phyloP scores from a whole-genome alignment of 2,888 invertebrate species.

The Volucella inflata region DNA sequence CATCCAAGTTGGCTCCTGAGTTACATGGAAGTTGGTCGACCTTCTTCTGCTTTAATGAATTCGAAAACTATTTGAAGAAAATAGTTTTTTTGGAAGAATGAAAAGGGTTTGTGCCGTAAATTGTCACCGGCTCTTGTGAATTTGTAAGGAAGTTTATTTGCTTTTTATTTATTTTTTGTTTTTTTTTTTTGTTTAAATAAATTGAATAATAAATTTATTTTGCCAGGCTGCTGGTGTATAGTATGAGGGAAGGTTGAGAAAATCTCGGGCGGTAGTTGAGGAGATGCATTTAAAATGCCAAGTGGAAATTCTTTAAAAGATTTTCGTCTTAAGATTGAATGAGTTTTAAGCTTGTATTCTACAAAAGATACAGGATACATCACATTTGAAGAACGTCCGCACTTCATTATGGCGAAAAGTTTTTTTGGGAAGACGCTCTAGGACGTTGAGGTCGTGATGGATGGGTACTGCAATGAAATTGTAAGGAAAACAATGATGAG shows the following conservation, averaged over 20 bases:
- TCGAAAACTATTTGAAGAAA: conserved; percentile 53
- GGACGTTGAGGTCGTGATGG: conserved; percentile 17
- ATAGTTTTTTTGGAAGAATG: conserved; percentile 50
- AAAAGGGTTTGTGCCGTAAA: conserved; percentile 48
- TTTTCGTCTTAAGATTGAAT: not conserved
- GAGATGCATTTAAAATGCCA: conserved; percentile 30
- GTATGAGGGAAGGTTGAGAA: not conserved
- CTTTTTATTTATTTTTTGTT: not conserved
- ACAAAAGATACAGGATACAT: conserved; percentile 42
- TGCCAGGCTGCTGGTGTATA: not conserved
- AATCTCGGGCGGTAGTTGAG: not conserved
- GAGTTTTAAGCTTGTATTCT: conserved; percentile 33
- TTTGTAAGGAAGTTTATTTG: conserved; percentile 28
- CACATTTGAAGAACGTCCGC: conserved; percentile 33
- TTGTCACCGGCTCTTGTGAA: conserved; percentile 40
- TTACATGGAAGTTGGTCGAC: conserved; percentile 22
- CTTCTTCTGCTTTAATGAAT: conserved; percentile 56
- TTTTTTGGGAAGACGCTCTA: conserved; percentile 26
- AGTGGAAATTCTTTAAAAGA: conserved; percentile 43
- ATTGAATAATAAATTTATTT: conserved; percentile 62
- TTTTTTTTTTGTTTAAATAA: conserved; percentile 39
- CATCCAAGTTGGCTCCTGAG: not conserved
- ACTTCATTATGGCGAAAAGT: conserved; percentile 26
- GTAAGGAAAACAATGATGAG: too few species aligned
- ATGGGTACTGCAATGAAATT: too few species aligned